A percentile compares a stretch with the other conserved stretches of the same genome.
These are phyloP conservation scores for Choreutis nemorana DNA, from an alignment of 2,888 invertebrate species.

Conservation along the genomic window DNA sequence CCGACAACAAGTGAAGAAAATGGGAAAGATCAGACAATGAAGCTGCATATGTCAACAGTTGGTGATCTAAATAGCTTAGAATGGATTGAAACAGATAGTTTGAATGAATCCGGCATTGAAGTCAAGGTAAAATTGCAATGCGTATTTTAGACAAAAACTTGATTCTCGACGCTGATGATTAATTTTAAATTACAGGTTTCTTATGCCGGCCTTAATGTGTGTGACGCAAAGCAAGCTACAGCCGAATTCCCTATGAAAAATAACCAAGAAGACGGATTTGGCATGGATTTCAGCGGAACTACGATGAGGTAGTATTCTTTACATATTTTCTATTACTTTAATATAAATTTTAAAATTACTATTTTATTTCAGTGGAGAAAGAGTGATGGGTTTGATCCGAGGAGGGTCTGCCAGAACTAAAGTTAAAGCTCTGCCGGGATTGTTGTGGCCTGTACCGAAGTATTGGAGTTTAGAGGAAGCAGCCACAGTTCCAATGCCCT, in stretches of 20 bases:
- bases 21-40: conserved; percentile 7
- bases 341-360: no score
- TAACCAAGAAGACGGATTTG: conserved; percentile 12
- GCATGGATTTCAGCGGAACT: conserved; percentile 35
- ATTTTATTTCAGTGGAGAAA: conserved; percentile 45
- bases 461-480: conserved; percentile 76
- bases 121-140: conserved; percentile 21
- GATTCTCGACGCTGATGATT: no score
- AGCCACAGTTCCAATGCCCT: conserved; percentile 79
- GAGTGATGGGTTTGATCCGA: conserved; percentile 70
- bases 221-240: conserved; percentile 20
- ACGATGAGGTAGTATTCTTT: conserved; percentile 24
- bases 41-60: conserved; percentile 14
- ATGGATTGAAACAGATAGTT: conserved; percentile 22
- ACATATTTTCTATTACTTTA: no score
- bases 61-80: conserved; percentile 23
- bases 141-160: no score
- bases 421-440: conserved; percentile 53
- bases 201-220: conserved; percentile 23
- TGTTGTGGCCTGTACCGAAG: conserved; percentile 73
- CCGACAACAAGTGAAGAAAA: conserved; percentile 13
- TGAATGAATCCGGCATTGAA: conserved; percentile 14
- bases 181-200: conserved; percentile 19
- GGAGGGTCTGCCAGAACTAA: conserved; percentile 59
- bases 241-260: conserved; percentile 12